A percentile compares a stretch with the other conserved stretches of the same genome.
These are phyloP conservation scores for Troilus luridus DNA, from an alignment of 2,888 invertebrate genomes.

Conservation along the genomic window DNA sequence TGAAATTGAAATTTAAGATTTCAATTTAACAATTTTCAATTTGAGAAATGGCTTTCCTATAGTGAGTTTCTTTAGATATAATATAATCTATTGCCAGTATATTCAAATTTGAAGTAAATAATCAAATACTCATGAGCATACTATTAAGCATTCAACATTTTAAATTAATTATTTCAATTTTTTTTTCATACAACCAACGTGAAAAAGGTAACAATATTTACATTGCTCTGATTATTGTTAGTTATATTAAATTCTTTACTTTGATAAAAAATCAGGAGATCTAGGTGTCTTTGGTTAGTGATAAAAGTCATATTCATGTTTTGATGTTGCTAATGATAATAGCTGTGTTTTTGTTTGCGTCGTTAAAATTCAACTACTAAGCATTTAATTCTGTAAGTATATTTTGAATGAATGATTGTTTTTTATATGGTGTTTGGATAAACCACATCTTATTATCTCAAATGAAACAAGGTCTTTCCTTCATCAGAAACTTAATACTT, in stretches of 20 bases:
- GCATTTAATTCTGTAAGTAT: background rate
- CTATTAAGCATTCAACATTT: background rate
- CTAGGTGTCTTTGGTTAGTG: background rate
- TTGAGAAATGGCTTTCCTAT: no score
- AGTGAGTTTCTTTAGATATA: no score
- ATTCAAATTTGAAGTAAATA: no score
- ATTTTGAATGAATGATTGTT: background rate
- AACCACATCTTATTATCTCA: background rate
- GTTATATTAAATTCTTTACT: background rate
- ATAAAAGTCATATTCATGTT: background rate
- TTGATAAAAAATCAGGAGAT: background rate
- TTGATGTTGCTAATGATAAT: background rate
- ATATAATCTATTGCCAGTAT: no score
- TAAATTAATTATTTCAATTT: background rate
- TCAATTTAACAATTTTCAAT: no score
- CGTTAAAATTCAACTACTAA: background rate
- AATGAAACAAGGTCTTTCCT: background rate
- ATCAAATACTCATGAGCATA: background rate
- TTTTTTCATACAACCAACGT: background rate
- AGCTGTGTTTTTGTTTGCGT: background rate
- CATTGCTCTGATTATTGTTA: background rate
- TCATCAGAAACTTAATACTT: background rate
- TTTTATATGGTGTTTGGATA: background rate
- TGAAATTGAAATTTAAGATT: no score
- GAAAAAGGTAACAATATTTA: background rate